phyloP scores from a whole-genome alignment of 2,888 invertebrate species.

The Cerastoderma edule region DNA sequence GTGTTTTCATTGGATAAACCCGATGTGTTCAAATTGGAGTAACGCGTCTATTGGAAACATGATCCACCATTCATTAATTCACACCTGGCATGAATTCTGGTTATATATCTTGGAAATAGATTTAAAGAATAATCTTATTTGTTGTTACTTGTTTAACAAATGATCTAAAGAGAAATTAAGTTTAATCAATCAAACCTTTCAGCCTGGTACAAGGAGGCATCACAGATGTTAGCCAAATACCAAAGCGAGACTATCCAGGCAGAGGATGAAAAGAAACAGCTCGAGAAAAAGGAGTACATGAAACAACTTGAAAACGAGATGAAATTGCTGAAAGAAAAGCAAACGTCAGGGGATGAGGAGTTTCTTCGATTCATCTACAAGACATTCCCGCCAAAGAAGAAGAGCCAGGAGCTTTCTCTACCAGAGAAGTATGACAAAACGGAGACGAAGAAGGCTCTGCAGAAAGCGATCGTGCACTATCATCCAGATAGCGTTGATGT shows the following conservation, averaged over 20 bases:
- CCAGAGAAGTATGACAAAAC: constrained; percentile 29
- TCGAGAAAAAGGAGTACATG: constrained; percentile 44
- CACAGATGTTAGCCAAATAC: constrained; percentile 51
- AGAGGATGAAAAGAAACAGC: constrained; percentile 57
- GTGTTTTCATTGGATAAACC: no score
- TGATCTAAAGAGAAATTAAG: no score
- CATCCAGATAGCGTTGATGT: constrained; percentile 69
- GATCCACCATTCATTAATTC: no score
- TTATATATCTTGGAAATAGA: no score
- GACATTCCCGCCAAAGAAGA: constrained; percentile 62
- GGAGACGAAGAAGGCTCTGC: constrained; percentile 60
- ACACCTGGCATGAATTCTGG: no score
- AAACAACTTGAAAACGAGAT: constrained; percentile 57
- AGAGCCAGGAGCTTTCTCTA: constrained; percentile 52
- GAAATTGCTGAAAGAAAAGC: constrained; percentile 41
- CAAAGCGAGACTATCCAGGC: constrained; percentile 60
- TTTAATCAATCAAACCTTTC: no score
- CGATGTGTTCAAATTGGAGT: no score
- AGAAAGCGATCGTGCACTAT: constrained; percentile 68
- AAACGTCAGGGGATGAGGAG: constrained; percentile 31
- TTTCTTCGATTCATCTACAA: constrained; percentile 65
- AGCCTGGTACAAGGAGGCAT: constrained; percentile 70
- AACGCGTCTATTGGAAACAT: no score
- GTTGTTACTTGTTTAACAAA: no score
- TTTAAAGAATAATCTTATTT: no score